Base-by-base conservation (phyloP, 2,113 vertebrate species). In the Chloebia gouldiae region DNA sequence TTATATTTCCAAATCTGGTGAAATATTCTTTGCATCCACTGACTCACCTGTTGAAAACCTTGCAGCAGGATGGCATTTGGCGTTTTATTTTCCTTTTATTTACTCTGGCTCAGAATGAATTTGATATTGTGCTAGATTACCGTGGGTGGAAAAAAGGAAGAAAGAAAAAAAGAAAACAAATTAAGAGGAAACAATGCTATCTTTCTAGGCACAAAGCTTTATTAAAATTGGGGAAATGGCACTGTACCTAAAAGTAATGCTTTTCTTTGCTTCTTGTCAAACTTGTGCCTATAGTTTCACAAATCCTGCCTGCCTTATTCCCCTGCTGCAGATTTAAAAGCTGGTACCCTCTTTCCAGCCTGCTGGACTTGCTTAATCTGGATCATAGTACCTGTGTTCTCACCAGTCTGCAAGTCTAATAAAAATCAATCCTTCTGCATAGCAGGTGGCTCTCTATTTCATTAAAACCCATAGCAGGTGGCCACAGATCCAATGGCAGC, bases 61-160 rank as follows among this genome's bases (percentile, higher is more conserved):
- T 69, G 50, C 33, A 49, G 44, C 64, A 69, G 16, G 44, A 30
- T 60, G 44, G 35, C 13, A 60, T 54, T 49, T 30, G 30, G 53
- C 31, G 37, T 81, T 90, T 73, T 51, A 20, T 77, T 49, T 91
- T 79, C 37, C 47, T 90, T 86, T 84, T 5, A 28, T 54, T 70
- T 86, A 33, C 50, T 49, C 50, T 45, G 14, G 8, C 71, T 86
- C 72, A 71, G 39, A 78, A 70, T 63, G 15, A 83, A 51, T 61
- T 61, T 82, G 40, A 81, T 25, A 23, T 4, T 39, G 33, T n/a
- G 44, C 33, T 64, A 56, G 44, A 47, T 54, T 37, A 88, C 35
- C 0, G 0, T 54, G 27, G 31, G 9, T 21, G 82, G 63, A 60
- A 75, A 39, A 47, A 39, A 10, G 2, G 8, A 19, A 39, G 10